Base-by-base conservation (phyloP, 2,888 invertebrate species). In the Noctua pronuba region DNA sequence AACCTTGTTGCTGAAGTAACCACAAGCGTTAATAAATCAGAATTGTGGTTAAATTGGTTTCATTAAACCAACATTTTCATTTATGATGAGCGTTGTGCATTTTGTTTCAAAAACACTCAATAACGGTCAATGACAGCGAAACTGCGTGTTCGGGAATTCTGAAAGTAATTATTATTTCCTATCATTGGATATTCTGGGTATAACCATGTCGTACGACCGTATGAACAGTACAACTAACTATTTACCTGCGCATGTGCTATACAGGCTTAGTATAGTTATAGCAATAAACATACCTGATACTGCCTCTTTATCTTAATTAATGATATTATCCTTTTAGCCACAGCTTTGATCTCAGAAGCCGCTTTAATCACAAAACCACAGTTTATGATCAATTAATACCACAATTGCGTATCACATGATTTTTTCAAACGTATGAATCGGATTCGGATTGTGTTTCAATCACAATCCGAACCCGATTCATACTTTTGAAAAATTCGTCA, bases 21-120 rank as follows among this genome's bases (percentile, higher is more conserved):
- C 28, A 58, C 41, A 38, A 21, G 41, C 16, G 18, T 65, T 65
- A 68, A 41, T 71, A 49, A 66, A 83, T 35, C 52, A 55, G 28
- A 62, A n/a, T 28, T 65, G 18, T 21, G 52, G 46, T 46, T 71
- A 52, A 74, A 75, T 80, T 80, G 46, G 46, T 46, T 72, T 60
- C 6, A 80, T 80, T 72, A 84, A 66, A 84, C 72, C 62, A 64
- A 75, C 46, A 52, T 66, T 66, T 75, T 70, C 46, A 62, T 77
- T 52, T 69, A 13, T 28, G 7, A 75, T 38, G 31, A 81, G 31
- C n/a, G 11, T 18, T 58, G 24, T 75, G 69, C 41, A 49, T 24
- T 21, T 52, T 13, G 21, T 21, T 44, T 64, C 18, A 55, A 74
- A 81, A 38, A 81, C 46, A 65, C 38, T 58, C 8, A 66, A 28